Percentiles rank a stretch among this genome's conserved stretches.
phyloP scores from a whole-genome alignment of 2,888 invertebrate genomes.

The Pammene aurita region DNA sequence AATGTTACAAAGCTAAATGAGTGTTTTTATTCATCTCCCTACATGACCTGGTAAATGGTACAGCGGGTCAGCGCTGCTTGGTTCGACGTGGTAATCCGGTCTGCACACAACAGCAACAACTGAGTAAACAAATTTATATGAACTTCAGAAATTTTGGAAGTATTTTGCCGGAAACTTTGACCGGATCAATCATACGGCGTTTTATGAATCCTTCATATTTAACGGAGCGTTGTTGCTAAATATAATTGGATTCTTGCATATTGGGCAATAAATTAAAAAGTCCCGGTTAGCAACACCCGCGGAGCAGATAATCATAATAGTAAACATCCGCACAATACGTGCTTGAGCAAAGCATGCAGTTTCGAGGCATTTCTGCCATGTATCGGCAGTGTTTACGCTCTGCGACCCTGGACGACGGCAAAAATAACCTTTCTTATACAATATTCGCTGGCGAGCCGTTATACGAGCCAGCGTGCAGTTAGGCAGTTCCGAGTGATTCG shows the following conservation, averaged over 20 bases:
- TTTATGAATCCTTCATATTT: constrained; percentile 16
- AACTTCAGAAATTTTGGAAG: not conserved
- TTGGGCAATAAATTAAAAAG: constrained; percentile 32
- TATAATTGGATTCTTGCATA: constrained; percentile 29
- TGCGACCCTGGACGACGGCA: constrained; percentile 55
- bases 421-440: constrained; percentile 60
- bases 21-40: no score
- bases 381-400: constrained; percentile 52
- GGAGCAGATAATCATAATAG: constrained; percentile 45
- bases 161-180: constrained; percentile 6
- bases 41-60: no score
- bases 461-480: constrained; percentile 45
- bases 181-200: constrained; percentile 5
- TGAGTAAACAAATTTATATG: constrained; percentile 23
- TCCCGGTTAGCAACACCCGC: constrained; percentile 34
- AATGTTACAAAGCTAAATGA: no score
- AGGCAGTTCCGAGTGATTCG: constrained; percentile 47
- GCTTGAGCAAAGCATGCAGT: constrained; percentile 42
- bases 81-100: no score
- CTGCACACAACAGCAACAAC: no score
- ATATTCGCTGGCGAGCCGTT: constrained; percentile 53
- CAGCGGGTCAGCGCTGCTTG: no score
- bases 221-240: constrained; percentile 18
- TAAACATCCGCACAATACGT: constrained; percentile 45
- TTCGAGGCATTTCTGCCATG: constrained; percentile 46